Evolutionary conservation across 2,113 vertebrate genomes (phyloP).

Genomic region (Esox niger): DNA sequence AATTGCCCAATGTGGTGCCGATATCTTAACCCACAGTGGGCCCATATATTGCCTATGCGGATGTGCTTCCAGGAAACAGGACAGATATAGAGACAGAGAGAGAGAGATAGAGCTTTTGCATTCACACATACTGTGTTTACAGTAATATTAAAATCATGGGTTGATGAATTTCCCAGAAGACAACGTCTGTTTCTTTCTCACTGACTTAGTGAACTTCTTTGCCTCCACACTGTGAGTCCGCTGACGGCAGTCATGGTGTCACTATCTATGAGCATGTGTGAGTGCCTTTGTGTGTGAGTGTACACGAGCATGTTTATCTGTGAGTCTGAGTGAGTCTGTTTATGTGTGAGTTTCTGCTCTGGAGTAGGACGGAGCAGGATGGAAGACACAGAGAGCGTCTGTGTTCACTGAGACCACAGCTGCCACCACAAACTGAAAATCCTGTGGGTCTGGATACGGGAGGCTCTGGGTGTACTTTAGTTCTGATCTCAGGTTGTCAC

Average conservation of each 20-base stretch:
- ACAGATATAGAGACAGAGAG: too few species aligned
- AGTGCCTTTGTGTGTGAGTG: conserved; percentile 5
- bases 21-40: too few species aligned
- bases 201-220: conserved; percentile 47
- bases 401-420: conserved; percentile 38
- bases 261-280: too few species aligned
- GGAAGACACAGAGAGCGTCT: conserved; percentile 23
- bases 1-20: too few species aligned
- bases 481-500: conserved; percentile 62
- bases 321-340: too few species aligned
- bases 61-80: too few species aligned
- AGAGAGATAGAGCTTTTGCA: background rate
- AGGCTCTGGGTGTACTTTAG: too few species aligned
- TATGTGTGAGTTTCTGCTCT: background rate
- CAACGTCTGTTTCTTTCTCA: conserved; percentile 54
- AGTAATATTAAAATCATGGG: conserved; percentile 63
- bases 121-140: conserved; percentile 46
- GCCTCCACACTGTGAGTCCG: conserved; percentile 54
- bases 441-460: conserved; percentile 57
- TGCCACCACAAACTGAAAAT: conserved; percentile 69
- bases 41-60: too few species aligned
- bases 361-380: conserved; percentile 13
- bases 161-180: conserved; percentile 63
- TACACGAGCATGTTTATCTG: conserved; percentile 45
- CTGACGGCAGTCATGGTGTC: conserved; percentile 44